Base-by-base conservation (phyloP, 2,888 invertebrate species). In the Polydrusus cervinus region DNA sequence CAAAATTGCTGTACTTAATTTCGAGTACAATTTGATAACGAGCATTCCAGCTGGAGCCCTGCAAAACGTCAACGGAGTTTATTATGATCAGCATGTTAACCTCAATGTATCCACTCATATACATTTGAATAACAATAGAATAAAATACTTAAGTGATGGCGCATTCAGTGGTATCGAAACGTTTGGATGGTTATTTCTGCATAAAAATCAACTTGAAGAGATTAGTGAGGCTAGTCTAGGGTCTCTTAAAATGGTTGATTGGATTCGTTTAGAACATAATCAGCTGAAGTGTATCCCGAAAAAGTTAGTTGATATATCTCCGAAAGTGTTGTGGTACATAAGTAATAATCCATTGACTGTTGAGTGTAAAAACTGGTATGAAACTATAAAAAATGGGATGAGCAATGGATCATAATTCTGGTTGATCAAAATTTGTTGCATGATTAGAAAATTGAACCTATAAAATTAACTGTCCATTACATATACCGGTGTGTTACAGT, bases 221-320 rank as follows among this genome's bases (percentile, higher is more conserved):
- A 78, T 84, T 20, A 79, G 80, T 69, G 79, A 79, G n/a, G 77
- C 80, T n/a, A 79, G 83, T 43, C 78, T 85, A 64, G 84, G 84
- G 16, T 78, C 80, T 13, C 72, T 85, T 34, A 80, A 77, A 57
- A 80, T 80, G 55, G 80, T 85, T 10, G 84, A 84, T 69, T 85
- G 84, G 84, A 71, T 85, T 18, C 79, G 84, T 71, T 78, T 85
- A 16, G 83, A 84, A 70, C 80, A 82, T 66, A 85, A 85, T 76
- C 78, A 80, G 57, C 71, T 85, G 11, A 79, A 77, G 25, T 85
- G 85, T 71, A 80, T 85, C 30, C 85, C 85, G 3, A 81, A 82
- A 43, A 82, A 82, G 70, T 69, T 85, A 14, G 78, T 83, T 7
- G 77, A 82, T 20, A 83, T 85, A 71, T 82, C 84, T 7, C 84